These are phyloP conservation scores for Phodopus roborovskii DNA, from an alignment of 2,113 vertebrate genomes.

Conservation along the genomic window DNA sequence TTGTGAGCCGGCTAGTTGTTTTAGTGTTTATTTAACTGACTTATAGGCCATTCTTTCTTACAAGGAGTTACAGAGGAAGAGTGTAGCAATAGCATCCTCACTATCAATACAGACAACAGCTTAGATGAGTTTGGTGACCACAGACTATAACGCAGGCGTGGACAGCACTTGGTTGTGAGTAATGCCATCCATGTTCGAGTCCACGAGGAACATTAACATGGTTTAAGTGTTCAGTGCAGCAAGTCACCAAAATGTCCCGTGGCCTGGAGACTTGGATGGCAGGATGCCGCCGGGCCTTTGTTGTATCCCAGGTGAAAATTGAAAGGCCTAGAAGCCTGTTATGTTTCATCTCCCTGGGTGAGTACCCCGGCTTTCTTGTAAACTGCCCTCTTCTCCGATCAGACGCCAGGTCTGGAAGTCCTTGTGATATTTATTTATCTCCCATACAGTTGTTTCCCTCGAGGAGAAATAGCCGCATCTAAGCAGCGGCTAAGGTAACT, in stretches of 20 bases:
- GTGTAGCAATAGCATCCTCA: not conserved
- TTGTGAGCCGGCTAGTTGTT: not conserved
- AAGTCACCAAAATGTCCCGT: not conserved
- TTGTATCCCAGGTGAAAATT: not conserved
- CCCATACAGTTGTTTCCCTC: not conserved
- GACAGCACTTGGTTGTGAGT: not conserved
- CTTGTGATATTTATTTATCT: not conserved
- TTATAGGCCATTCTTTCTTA: not conserved
- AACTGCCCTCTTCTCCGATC: not conserved
- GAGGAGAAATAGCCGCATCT: not conserved
- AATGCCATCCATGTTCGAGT: not conserved
- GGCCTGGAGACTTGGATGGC: not conserved
- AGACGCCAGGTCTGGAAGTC: not conserved
- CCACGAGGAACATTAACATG: not conserved
- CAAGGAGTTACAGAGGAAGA: not conserved
- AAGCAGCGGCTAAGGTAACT: not conserved
- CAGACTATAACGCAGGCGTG: not conserved
- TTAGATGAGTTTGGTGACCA: not conserved
- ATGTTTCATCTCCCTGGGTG: not conserved
- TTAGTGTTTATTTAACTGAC: not conserved
- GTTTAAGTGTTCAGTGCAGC: not conserved
- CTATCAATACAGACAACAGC: accelerated
- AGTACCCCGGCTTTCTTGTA: not conserved
- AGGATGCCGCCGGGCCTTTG: too few species aligned
- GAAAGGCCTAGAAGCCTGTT: not conserved